These are phyloP conservation scores for Morbakka virulenta DNA, from an alignment of 30 jellyfish, hydroid and myxozoan genomes.

Conservation along the genomic window DNA sequence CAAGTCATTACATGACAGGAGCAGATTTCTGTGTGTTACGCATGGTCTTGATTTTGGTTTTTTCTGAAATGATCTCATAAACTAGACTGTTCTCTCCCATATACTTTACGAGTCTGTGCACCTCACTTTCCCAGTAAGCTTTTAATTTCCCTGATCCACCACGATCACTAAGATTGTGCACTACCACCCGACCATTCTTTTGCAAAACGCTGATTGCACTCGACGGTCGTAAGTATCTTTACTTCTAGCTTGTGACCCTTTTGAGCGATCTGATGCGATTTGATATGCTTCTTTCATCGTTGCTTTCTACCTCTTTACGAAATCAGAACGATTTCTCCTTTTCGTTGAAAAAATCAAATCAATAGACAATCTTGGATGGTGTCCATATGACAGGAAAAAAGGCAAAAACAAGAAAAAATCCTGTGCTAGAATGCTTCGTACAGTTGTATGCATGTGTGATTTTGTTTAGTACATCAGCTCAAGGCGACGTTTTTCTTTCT, in stretches of 20 bases:
- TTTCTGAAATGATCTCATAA: conserved; percentile 18
- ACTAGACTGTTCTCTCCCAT: conserved; percentile 15
- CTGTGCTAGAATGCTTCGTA: background rate
- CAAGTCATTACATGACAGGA: background rate
- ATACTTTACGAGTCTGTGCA: conserved; percentile 1
- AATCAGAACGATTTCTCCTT: conserved; percentile 4
- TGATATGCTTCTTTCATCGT: conserved; percentile 19
- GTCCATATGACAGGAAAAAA: conserved; percentile 2
- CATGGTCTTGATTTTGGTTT: background rate
- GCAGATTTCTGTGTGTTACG: background rate
- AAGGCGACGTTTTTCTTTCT: conserved; percentile 6
- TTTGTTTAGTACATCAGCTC: background rate
- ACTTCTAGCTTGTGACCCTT: too few species aligned
- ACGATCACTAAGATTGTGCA: background rate
- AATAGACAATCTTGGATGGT: conserved; percentile 29
- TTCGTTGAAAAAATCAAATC: conserved; percentile 14
- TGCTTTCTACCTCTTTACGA: background rate
- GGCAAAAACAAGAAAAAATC: conserved; percentile 27
- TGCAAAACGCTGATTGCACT: too few species aligned
- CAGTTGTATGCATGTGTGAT: conserved; percentile 8
- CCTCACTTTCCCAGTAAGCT: conserved; percentile 9
- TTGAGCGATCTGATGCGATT: conserved; percentile 21
- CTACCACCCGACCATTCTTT: background rate
- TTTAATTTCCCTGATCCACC: conserved; percentile 27
- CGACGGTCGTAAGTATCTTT: too few species aligned